Base-by-base conservation (phyloP, 2,888 invertebrate genomes). In the Anaspis maculata region DNA sequence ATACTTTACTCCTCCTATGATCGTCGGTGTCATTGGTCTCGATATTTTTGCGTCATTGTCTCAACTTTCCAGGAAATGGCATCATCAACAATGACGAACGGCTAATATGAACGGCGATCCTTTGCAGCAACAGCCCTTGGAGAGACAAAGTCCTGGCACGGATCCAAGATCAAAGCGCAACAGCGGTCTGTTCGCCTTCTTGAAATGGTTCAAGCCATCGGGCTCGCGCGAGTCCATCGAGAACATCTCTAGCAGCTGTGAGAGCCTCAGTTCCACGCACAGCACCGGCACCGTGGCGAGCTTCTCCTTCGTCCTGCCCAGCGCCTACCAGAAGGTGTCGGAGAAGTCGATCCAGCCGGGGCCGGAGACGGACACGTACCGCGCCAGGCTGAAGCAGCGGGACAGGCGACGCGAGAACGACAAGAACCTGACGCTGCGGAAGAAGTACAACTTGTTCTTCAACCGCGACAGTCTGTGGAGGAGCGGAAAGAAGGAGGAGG, bases 211-310 rank as follows among this genome's bases (percentile, higher is more conserved):
- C 57, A 78, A 77, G 43, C 76, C 77, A 29, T 57, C 68, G 34
- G 44, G 54, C 28, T 62, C 62, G 22, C 55, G 58, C 24, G 66
- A 65, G 49, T 62, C 64, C 39, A 56, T 63, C 32, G 48, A 19
- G 4, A 10, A 54, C 39, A 48, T 51, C 33, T 43, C 45, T 27
- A 50, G 46, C 41, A 74, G 75, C 57, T 69, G 64, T 46, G 73
- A 71, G 41, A 81, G 81, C 57, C 67, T 80, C 42, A 75, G 76
- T 48, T 82, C 82, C 46, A 71, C 73, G 29, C 76, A 79, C 54
- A 83, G 83, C 48, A 81, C 77, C 35, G 77, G 81, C 29, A 82
- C 83, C 6, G 80, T 76, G 11, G 75, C 74, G 23, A 83, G 83
- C 54, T 83, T 85, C 56, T 77, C 80, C 11, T 84, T 77, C 59